Evolutionary conservation across 2,113 vertebrate species (phyloP).

Genomic region (Excalfactoria chinensis): DNA sequence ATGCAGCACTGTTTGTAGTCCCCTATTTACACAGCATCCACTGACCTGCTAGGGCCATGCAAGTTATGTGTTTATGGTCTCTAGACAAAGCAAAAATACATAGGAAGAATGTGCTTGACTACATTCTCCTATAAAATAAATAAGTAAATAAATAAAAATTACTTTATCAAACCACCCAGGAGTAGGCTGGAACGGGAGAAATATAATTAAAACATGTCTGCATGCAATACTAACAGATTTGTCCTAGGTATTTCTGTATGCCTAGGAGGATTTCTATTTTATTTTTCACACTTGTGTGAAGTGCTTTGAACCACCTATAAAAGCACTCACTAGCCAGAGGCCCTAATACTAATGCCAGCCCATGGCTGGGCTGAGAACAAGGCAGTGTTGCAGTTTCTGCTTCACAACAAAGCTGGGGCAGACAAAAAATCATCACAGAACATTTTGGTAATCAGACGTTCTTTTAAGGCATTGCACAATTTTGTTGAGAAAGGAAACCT

Average conservation of each 20-base stretch:
- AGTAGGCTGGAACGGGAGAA: background rate
- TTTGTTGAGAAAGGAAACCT: conserved; percentile 35
- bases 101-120: background rate
- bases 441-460: background rate
- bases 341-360: too few relatives aligned
- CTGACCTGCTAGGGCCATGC: too few relatives aligned
- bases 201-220: background rate
- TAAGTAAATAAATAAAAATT: too few relatives aligned
- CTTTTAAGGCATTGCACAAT: conserved; percentile 26
- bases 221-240: background rate
- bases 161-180: background rate
- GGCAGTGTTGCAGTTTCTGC: background rate
- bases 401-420: background rate
- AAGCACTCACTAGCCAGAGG: background rate
- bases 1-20: background rate
- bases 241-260: background rate
- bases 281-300: background rate
- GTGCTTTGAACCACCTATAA: background rate
- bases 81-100: background rate
- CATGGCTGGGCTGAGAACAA: background rate
- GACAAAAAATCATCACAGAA: conserved; percentile 11
- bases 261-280: background rate
- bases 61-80: background rate
- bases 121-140: background rate
- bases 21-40: background rate